Evolutionary conservation across 2,797 vertebrate species (phyloP).

Genomic region (Phrynocephalus forsythii): DNA sequence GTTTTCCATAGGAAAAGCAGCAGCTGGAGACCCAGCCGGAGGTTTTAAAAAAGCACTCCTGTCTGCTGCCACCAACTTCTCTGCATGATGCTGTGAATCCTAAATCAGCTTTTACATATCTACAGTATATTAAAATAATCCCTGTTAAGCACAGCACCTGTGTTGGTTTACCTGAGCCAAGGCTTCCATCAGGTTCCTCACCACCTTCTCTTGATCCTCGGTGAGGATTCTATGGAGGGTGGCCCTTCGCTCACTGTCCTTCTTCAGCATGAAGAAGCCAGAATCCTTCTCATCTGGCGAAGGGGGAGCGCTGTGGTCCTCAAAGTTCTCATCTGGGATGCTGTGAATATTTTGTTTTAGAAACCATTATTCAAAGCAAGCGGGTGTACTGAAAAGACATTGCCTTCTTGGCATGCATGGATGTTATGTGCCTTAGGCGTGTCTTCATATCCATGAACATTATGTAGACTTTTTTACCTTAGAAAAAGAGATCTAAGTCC

Average conservation of each 20-base stretch:
- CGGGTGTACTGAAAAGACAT: not conserved
- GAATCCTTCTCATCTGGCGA: slow-evolving; percentile 98
- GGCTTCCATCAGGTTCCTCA: slow-evolving; percentile 91
- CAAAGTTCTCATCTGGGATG: slow-evolving; percentile 98
- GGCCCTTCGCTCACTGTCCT: slow-evolving; percentile 95
- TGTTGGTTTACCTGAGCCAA: slow-evolving; percentile 86
- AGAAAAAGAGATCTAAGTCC: slow-evolving; percentile 90
- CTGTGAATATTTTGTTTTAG: slow-evolving; percentile 71
- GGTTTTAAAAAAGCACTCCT: not conserved
- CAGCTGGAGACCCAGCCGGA: not conserved
- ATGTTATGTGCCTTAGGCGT: not conserved
- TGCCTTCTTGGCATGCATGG: too few species aligned
- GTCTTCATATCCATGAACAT: not conserved
- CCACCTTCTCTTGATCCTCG: slow-evolving; percentile 93
- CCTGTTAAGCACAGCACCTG: not conserved
- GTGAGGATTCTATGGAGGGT: slow-evolving; percentile 95
- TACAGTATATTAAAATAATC: not conserved
- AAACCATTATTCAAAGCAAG: not conserved
- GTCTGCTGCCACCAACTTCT: not conserved
- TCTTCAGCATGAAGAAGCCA: slow-evolving; percentile 95
- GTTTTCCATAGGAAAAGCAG: not conserved
- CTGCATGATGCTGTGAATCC: not conserved
- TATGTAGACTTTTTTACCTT: slow-evolving; percentile 80
- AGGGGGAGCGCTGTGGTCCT: slow-evolving; percentile 97
- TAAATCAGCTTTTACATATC: not conserved